phyloP scores from a whole-genome alignment of 1,140 invertebrate species.

The Homarus americanus region DNA sequence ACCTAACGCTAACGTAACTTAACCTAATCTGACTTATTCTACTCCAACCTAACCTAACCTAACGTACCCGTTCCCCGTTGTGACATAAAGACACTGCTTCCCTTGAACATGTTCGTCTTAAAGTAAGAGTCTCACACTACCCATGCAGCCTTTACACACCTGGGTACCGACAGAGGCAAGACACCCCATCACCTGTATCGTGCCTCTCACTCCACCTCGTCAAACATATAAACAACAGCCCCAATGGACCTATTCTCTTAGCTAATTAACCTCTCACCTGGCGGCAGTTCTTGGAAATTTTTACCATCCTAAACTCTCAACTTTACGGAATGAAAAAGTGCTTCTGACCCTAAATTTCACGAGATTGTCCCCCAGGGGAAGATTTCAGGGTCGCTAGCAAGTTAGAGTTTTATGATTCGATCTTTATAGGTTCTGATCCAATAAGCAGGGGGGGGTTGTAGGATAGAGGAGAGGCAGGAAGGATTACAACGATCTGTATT shows the following conservation, averaged over 20 bases:
- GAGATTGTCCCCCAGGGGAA: not conserved
- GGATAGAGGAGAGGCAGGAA: not conserved
- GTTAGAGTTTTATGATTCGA: not conserved
- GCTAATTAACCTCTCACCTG: not conserved
- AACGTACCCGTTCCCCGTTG: too few species aligned
- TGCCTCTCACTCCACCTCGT: too few species aligned
- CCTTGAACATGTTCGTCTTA: too few species aligned
- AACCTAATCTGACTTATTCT: too few species aligned
- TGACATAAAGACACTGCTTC: too few species aligned
- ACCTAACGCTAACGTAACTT: too few species aligned
- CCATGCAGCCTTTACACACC: too few species aligned
- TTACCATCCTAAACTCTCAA: not conserved
- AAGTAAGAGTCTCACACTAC: too few species aligned
- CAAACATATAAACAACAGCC: not conserved
- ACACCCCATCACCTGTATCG: too few species aligned
- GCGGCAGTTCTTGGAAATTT: not conserved
- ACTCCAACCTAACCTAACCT: too few species aligned
- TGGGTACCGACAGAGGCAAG: too few species aligned
- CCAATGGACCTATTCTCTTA: not conserved
- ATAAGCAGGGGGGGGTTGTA: not conserved
- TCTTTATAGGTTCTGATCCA: not conserved
- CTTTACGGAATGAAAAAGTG: not conserved
- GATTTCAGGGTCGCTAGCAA: not conserved
- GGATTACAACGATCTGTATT: too few species aligned
- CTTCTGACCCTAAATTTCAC: not conserved